Evolutionary conservation across 2,113 vertebrate genomes (phyloP).

Genomic region (Silurus asotus): DNA sequence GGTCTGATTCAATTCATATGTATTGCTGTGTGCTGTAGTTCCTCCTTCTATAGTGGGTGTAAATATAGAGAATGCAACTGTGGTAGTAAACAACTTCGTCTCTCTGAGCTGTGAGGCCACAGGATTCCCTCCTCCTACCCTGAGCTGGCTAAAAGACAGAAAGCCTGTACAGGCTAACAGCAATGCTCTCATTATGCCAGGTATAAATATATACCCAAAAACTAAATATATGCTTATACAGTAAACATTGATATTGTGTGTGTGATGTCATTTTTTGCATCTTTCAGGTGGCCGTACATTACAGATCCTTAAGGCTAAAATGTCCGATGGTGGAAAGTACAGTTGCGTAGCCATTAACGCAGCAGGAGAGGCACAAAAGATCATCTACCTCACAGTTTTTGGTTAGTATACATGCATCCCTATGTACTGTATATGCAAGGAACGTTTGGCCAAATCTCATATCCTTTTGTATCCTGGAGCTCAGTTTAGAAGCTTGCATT

Average conservation of each 20-base stretch:
- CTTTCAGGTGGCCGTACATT: slow-evolving; percentile 83
- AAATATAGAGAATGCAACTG: slow-evolving; percentile 83
- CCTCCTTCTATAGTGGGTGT: slow-evolving; percentile 82
- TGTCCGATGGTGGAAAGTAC: slow-evolving; percentile 90
- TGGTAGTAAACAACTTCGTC: slow-evolving; percentile 91
- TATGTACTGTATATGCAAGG: not conserved
- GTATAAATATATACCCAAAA: slow-evolving; percentile 62
- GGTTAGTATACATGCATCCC: slow-evolving; percentile 72
- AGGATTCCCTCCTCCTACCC: slow-evolving; percentile 88
- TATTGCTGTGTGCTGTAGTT: slow-evolving; percentile 68
- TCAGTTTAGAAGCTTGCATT: too few species aligned
- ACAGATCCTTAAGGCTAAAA: slow-evolving; percentile 85
- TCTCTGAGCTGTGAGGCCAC: slow-evolving; percentile 88
- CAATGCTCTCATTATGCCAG: slow-evolving; percentile 85
- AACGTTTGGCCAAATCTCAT: not conserved
- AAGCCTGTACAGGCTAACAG: slow-evolving; percentile 76
- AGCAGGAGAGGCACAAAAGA: slow-evolving; percentile 88
- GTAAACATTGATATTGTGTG: not conserved
- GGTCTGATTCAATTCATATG: not conserved
- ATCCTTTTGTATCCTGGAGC: not conserved
- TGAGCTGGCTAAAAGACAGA: slow-evolving; percentile 89
- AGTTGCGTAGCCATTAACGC: slow-evolving; percentile 87
- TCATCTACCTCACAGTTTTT: slow-evolving; percentile 83
- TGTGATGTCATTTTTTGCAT: not conserved
- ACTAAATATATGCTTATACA: not conserved